phyloP scores from a whole-genome alignment of 2,888 invertebrate species.

The Pristionchus japonicus region DNA sequence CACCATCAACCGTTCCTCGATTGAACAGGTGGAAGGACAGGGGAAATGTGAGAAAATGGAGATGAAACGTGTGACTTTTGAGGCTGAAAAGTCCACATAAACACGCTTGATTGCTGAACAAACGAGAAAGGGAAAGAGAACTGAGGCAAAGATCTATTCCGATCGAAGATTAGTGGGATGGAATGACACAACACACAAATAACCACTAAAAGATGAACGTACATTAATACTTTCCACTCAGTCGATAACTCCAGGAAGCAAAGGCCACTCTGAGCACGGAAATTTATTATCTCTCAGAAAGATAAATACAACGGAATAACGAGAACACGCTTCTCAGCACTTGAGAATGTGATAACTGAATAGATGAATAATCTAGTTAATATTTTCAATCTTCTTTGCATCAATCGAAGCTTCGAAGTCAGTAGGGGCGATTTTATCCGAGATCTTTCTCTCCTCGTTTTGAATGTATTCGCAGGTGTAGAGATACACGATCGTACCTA shows the following conservation, averaged over 20 bases:
- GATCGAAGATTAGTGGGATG: not conserved
- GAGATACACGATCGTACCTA: not conserved
- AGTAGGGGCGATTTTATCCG: not conserved
- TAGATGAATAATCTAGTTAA: not conserved
- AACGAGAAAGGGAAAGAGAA: not conserved
- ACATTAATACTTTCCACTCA: too few relatives aligned
- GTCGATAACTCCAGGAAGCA: not conserved
- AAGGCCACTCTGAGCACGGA: not conserved
- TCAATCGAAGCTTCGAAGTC: not conserved
- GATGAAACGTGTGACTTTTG: not conserved
- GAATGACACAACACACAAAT: not conserved
- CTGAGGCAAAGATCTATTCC: not conserved
- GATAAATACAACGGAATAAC: not conserved
- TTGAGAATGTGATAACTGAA: not conserved
- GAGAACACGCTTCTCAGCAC: not conserved
- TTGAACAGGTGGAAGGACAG: not conserved
- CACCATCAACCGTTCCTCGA: not conserved
- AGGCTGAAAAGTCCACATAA: not conserved
- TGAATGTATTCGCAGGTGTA: slow-evolving; percentile 4
- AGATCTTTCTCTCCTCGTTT: slow-evolving; percentile 4
- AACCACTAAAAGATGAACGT: too few relatives aligned
- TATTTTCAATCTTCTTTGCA: not conserved
- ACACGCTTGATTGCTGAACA: not conserved
- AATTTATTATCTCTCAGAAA: not conserved
- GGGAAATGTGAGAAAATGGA: slow-evolving; percentile 17